A percentile compares a stretch with the other conserved stretches of the same genome.
Evolutionary conservation across 2,113 vertebrate genomes (phyloP).

Genomic region (Numenius arquata): DNA sequence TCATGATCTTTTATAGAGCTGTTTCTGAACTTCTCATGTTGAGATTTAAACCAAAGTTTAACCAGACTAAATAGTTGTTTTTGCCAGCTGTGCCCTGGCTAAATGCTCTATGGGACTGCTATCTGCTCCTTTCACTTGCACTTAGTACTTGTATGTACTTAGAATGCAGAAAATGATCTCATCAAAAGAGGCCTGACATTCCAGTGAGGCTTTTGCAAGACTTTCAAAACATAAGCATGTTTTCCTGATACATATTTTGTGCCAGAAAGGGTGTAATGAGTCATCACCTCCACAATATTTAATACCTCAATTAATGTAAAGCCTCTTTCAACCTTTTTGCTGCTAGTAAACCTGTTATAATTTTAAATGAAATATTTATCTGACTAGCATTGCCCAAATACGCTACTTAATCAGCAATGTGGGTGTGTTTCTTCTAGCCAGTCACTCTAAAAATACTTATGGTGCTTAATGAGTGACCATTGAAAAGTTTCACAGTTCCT

Average conservation of each 20-base stretch:
- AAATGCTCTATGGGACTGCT: not conserved
- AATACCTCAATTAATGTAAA: constrained; percentile 40
- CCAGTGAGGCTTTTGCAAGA: not conserved
- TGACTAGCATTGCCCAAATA: constrained; percentile 21
- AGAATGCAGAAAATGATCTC: constrained; percentile 15
- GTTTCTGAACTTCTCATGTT: not conserved
- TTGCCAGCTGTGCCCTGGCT: not conserved
- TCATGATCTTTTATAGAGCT: not conserved
- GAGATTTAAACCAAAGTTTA: constrained; percentile 21
- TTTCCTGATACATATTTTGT: constrained; percentile 36
- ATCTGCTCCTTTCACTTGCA: not conserved
- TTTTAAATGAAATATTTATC: constrained; percentile 31
- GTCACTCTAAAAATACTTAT: not conserved
- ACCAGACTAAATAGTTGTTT: not conserved
- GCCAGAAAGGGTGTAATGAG: constrained; percentile 47
- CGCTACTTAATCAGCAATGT: not conserved
- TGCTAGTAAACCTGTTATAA: constrained; percentile 37
- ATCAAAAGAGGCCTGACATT: constrained; percentile 29
- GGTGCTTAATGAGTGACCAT: not conserved
- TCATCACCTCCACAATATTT: constrained; percentile 47
- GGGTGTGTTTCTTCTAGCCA: not conserved
- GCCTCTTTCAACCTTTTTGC: constrained; percentile 36
- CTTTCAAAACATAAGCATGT: constrained; percentile 33
- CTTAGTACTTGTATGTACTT: not conserved
- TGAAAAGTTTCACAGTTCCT: not conserved